Conservation (phyloP, 2,888 invertebrate species). For the Dexiosoma caninum region DNA sequence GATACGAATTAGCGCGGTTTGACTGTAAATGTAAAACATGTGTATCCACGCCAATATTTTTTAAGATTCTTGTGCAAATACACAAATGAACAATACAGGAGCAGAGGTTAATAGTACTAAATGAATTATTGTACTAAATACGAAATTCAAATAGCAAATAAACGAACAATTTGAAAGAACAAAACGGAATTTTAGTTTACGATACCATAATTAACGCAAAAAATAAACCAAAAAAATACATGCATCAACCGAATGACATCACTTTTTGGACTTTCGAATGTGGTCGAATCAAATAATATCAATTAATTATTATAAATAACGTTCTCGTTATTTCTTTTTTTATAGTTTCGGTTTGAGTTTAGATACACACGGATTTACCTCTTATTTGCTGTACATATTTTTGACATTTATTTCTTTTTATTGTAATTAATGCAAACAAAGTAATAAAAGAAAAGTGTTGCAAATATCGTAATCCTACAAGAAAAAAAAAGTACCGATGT, state of each 20-base stretch:
- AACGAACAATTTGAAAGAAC: conserved; percentile 3
- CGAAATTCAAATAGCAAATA: background rate
- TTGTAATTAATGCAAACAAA: too few relatives aligned
- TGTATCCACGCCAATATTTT: background rate
- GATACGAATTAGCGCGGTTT: too few relatives aligned
- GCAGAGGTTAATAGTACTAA: conserved; percentile 38
- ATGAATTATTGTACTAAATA: conserved; percentile 24
- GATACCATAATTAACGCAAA: background rate
- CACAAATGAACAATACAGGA: background rate
- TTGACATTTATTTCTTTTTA: background rate
- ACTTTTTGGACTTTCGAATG: conserved; percentile 12
- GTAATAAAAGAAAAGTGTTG: too few relatives aligned
- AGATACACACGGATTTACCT: too few relatives aligned
- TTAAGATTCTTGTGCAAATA: background rate
- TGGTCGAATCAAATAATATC: background rate
- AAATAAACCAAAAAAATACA: background rate
- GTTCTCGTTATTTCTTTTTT: background rate
- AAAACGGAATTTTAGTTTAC: background rate
- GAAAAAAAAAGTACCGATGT: too few relatives aligned
- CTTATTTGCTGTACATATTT: background rate
- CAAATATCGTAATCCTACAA: too few relatives aligned
- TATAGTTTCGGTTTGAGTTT: too few relatives aligned
- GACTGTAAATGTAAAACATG: too few relatives aligned
- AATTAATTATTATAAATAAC: background rate
- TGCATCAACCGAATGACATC: conserved; percentile 29